phyloP scores from a whole-genome alignment of 2,888 invertebrate species.

The Thereva unica region DNA sequence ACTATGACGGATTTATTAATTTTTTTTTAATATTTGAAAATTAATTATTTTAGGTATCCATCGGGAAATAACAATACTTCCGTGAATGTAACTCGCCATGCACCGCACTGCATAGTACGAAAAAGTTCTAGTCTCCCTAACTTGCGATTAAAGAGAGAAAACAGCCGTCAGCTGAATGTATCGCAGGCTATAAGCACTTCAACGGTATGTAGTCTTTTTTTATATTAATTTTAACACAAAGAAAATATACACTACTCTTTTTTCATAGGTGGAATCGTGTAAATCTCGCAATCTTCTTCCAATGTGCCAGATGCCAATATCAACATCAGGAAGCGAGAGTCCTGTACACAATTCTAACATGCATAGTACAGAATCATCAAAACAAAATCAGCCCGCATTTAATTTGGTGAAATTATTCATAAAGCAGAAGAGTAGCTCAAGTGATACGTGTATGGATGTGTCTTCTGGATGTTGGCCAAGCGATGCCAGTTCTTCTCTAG shows the following conservation, averaged over 20 bases:
- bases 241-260: slow-evolving; percentile 1
- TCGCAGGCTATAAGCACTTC: slow-evolving; percentile 69
- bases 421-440: slow-evolving; percentile 84
- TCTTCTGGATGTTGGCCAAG: slow-evolving; percentile 79
- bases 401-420: slow-evolving; percentile 86
- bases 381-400: slow-evolving; percentile 68
- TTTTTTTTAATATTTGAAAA: not conserved
- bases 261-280: slow-evolving; percentile 49
- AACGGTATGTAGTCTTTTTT: slow-evolving; percentile 63
- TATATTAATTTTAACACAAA: not conserved
- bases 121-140: slow-evolving; percentile 84
- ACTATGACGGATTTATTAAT: not conserved
- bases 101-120: slow-evolving; percentile 62
- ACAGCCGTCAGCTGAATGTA: slow-evolving; percentile 51
- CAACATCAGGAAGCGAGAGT: slow-evolving; percentile 44
- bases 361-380: slow-evolving; percentile 37
- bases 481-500: slow-evolving; percentile 55
- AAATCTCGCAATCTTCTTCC: slow-evolving; percentile 56
- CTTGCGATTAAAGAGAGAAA: slow-evolving; percentile 58
- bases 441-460: slow-evolving; percentile 78
- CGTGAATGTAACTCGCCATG: slow-evolving; percentile 63
- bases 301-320: slow-evolving; percentile 59
- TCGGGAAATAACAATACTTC: slow-evolving; percentile 72
- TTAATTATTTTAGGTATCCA: slow-evolving; percentile 65
- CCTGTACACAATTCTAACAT: slow-evolving; percentile 46